Percentiles rank a stretch among this genome's conserved stretches.
Conservation (phyloP, 2,113 vertebrate species). For the Mormyrus iriodes region DNA sequence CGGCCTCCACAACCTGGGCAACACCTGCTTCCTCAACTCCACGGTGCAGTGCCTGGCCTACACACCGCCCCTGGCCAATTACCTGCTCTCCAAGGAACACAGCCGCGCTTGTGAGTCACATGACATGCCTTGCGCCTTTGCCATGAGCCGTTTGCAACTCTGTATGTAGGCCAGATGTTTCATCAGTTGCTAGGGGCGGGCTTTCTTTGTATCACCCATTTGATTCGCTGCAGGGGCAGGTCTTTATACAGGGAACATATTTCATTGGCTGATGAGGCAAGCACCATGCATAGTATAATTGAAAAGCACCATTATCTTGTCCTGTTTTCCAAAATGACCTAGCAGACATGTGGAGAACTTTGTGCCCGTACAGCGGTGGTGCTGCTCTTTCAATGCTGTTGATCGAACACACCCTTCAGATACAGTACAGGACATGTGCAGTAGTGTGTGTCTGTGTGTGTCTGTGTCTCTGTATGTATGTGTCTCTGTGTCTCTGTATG, state of each 20-base stretch:
- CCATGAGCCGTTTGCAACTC: not conserved
- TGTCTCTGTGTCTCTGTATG: not conserved
- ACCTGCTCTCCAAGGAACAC: constrained; percentile 89
- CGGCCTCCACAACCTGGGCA: constrained; percentile 92
- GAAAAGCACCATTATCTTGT: not conserved
- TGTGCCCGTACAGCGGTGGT: not conserved
- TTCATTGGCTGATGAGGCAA: not conserved
- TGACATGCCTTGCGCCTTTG: not conserved
- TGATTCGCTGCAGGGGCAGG: not conserved
- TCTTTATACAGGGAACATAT: not conserved
- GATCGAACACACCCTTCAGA: not conserved
- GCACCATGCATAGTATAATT: not conserved
- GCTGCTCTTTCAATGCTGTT: not conserved
- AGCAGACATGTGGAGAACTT: not conserved
- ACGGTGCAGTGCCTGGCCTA: constrained; percentile 93
- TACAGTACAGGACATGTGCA: not conserved
- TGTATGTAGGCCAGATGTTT: not conserved
- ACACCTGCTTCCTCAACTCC: constrained; percentile 94
- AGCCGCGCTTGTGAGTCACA: constrained; percentile 75
- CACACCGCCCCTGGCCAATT: constrained; percentile 86
- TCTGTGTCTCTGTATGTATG: not conserved
- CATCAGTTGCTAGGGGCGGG: not conserved
- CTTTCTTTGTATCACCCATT: not conserved
- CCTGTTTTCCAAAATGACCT: not conserved
- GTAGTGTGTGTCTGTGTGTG: not conserved